A percentile compares a stretch with the other conserved stretches of the same genome.
These are phyloP conservation scores for Yponomeuta evonymella DNA, from an alignment of 2,888 invertebrate species.

Conservation along the genomic window DNA sequence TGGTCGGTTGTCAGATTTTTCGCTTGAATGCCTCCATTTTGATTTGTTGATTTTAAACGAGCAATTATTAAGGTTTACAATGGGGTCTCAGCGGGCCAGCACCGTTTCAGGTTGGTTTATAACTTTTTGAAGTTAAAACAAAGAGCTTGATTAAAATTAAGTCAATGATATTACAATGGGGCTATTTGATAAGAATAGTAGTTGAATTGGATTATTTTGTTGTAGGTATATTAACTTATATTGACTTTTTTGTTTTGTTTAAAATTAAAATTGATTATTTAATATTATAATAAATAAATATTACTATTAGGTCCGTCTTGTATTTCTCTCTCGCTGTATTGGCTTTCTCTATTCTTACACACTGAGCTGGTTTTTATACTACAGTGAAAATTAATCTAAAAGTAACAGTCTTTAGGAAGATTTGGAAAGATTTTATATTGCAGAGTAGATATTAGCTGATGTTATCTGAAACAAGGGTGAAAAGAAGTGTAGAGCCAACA, in stretches of 20 bases:
- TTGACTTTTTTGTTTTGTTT: background rate
- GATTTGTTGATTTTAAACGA: background rate
- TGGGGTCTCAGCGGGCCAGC: background rate
- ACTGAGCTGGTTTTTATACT: constrained; percentile 41
- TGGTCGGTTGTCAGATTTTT: constrained; percentile 18
- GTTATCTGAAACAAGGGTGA: constrained; percentile 60
- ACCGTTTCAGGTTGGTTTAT: background rate
- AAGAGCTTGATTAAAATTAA: background rate
- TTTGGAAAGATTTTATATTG: constrained; percentile 64
- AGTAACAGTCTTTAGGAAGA: constrained; percentile 70
- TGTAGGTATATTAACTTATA: background rate
- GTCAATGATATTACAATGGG: constrained; percentile 25
- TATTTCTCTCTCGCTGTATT: constrained; percentile 68
- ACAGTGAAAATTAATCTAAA: constrained; percentile 47
- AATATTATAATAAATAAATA: constrained; percentile 55
- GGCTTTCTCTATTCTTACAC: constrained; percentile 50
- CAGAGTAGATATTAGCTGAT: constrained; percentile 45
- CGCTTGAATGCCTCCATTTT: background rate
- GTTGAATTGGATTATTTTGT: constrained; percentile 37
- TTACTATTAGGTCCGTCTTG: constrained; percentile 67
- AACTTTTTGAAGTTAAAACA: background rate
- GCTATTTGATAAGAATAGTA: constrained; percentile 36
- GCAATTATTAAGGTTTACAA: background rate
- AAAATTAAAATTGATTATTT: constrained; percentile 43
- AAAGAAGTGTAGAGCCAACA: background rate